These are phyloP conservation scores for Drosophila parabipectinata DNA, from an alignment of 1,140 invertebrate species.

Conservation along the genomic window DNA sequence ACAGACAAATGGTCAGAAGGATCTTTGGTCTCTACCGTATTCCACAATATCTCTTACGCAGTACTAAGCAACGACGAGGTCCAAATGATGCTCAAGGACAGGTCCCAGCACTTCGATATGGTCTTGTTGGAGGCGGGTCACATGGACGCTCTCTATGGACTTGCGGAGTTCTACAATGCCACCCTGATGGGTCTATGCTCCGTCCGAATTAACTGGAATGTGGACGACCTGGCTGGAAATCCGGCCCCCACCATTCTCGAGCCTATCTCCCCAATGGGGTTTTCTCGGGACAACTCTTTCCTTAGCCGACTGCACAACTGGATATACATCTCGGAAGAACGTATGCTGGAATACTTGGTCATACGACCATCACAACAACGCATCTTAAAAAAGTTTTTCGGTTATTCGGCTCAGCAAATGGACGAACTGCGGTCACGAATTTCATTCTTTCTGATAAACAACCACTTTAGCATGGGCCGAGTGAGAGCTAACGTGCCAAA, in stretches of 20 bases:
- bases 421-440: constrained; percentile 38
- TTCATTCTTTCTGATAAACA: constrained; percentile 62
- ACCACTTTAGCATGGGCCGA: constrained; percentile 59
- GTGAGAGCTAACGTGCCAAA: constrained; percentile 66
- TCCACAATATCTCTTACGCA: constrained; percentile 13
- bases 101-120: constrained; percentile 54
- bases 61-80: constrained; percentile 38
- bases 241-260: constrained; percentile 66
- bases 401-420: constrained; percentile 20
- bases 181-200: constrained; percentile 45
- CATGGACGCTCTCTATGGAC: constrained; percentile 44
- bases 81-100: constrained; percentile 29
- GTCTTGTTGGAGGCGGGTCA: constrained; percentile 42
- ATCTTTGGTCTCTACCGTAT: background rate
- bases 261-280: constrained; percentile 62
- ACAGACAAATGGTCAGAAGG: constrained; percentile 35
- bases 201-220: constrained; percentile 31
- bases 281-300: constrained; percentile 71
- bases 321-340: constrained; percentile 49
- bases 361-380: constrained; percentile 61
- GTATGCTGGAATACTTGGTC: constrained; percentile 17
- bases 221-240: constrained; percentile 45
- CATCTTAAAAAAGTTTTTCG: constrained; percentile 67
- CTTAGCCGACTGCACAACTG: constrained; percentile 80
- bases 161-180: constrained; percentile 54